phyloP scores from a whole-genome alignment of 2,797 vertebrate genomes.

The Nasua narica region DNA sequence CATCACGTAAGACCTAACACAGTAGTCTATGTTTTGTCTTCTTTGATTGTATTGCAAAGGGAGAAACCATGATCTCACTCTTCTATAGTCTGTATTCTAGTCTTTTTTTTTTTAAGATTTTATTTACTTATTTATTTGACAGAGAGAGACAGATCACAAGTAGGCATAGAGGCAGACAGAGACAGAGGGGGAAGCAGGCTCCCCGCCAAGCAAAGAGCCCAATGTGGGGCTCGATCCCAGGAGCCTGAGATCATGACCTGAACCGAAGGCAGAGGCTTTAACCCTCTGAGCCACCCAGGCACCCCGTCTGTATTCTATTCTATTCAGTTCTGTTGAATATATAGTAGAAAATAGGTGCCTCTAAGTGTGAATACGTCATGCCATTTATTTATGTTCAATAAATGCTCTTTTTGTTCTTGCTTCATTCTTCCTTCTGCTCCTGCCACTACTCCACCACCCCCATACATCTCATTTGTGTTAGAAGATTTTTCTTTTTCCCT shows the following conservation, averaged over 20 bases:
- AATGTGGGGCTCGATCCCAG: too few relatives aligned
- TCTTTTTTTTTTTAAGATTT: too few relatives aligned
- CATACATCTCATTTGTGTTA: neutral
- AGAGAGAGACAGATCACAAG: too few relatives aligned
- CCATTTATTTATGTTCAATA: neutral
- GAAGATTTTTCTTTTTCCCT: neutral
- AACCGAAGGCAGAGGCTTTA: too few relatives aligned
- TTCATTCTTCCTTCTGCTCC: neutral
- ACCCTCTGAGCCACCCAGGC: too few relatives aligned
- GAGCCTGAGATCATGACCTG: too few relatives aligned
- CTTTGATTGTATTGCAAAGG: neutral
- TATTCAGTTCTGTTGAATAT: neutral
- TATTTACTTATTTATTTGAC: too few relatives aligned
- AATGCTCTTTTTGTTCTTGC: neutral
- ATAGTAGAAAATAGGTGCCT: neutral
- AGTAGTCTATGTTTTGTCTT: neutral
- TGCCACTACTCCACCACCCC: neutral
- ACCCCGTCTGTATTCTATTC: neutral
- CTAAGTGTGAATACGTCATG: neutral
- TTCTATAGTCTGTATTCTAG: neutral
- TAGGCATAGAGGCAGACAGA: too few relatives aligned
- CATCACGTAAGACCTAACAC: neutral
- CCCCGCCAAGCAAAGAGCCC: too few relatives aligned
- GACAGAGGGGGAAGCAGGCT: too few relatives aligned
- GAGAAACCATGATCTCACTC: neutral